Percentiles rank a stretch among this genome's conserved stretches.
Evolutionary conservation across 2,113 vertebrate genomes (phyloP).

Genomic region (Pungitius pungitius): DNA sequence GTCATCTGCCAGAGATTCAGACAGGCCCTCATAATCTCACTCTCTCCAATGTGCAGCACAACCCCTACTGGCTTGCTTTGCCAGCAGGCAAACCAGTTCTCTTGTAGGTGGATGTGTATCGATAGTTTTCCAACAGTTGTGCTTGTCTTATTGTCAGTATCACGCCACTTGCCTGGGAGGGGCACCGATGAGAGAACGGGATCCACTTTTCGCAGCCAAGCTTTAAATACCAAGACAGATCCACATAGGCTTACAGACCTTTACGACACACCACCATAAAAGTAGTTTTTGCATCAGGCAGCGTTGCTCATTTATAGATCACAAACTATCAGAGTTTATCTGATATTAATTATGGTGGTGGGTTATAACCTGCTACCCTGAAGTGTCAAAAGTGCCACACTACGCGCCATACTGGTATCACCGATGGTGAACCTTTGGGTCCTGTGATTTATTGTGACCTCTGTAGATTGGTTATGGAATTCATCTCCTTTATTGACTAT

Average conservation of each 20-base stretch:
- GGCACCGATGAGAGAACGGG: conserved; percentile 20
- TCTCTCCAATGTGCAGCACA: conserved; percentile 18
- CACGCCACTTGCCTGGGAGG: conserved; percentile 49
- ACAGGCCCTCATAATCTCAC: conserved; percentile 21
- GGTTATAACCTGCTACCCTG: not conserved
- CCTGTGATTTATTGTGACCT: not conserved
- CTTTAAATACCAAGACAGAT: conserved; percentile 47
- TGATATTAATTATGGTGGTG: not conserved
- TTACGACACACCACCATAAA: conserved; percentile 34
- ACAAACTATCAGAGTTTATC: not conserved
- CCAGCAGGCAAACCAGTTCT: conserved; percentile 4
- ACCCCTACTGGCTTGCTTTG: too few relatives aligned
- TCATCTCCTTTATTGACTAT: not conserved
- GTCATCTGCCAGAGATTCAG: conserved; percentile 41
- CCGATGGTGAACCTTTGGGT: not conserved
- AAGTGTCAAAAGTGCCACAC: not conserved
- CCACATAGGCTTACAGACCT: conserved; percentile 7
- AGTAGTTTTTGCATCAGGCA: not conserved
- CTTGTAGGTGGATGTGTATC: not conserved
- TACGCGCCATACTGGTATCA: not conserved
- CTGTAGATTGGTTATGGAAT: not conserved
- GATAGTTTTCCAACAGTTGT: conserved; percentile 20
- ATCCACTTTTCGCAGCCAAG: conserved; percentile 28
- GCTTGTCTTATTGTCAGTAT: conserved; percentile 55
- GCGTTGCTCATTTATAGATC: conserved; percentile 25